A percentile compares a stretch with the other conserved stretches of the same genome.
These are phyloP conservation scores for Sebastes glaucus DNA, from an alignment of 2,797 vertebrate genomes.

Conservation along the genomic window DNA sequence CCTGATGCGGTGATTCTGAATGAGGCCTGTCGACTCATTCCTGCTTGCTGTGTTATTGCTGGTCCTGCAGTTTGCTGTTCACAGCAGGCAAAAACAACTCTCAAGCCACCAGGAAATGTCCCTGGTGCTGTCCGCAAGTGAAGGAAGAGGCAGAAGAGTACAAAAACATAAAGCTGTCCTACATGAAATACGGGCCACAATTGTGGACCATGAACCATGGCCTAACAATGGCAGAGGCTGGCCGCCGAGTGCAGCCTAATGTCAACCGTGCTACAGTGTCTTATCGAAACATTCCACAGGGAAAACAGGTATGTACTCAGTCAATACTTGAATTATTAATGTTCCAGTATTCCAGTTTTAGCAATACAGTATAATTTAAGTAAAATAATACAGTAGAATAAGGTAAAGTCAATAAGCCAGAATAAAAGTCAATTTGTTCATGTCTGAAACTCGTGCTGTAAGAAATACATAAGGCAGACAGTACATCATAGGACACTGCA, in stretches of 20 bases:
- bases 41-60: background rate
- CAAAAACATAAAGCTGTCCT: background rate
- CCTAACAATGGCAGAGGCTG: conserved; percentile 8
- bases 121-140: too few relatives aligned
- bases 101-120: too few relatives aligned
- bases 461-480: too few relatives aligned
- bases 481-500: background rate
- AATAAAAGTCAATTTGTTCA: background rate
- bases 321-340: background rate
- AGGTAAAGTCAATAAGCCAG: background rate
- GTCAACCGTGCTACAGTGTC: background rate
- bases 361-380: background rate
- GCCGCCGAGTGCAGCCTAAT: background rate
- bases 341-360: background rate
- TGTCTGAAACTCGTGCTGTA: background rate
- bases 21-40: background rate
- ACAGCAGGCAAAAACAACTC: background rate
- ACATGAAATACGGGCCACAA: background rate
- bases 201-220: background rate
- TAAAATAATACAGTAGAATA: background rate
- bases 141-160: background rate
- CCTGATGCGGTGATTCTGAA: background rate
- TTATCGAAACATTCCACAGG: background rate
- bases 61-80: background rate
- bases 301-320: background rate